Evolutionary conservation across 1,140 invertebrate species (phyloP), one percentile per base, ranked within the genome.

Genomic region (Plutomurus gul): DNA sequence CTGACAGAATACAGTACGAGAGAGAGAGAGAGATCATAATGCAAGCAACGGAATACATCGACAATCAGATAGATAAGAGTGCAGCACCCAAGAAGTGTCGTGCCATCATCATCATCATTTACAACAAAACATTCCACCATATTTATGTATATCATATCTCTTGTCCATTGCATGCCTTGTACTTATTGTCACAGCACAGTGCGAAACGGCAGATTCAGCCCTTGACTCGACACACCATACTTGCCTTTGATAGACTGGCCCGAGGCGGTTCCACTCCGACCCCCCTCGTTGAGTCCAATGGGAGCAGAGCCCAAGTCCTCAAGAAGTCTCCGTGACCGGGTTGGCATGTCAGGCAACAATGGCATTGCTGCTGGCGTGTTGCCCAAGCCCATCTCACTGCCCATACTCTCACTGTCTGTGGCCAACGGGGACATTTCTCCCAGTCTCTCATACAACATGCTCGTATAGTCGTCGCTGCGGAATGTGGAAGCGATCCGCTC

Each of bases 291-390:
- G 39, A 84, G 83, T 33, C 85, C 84, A 65, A 88, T 87, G 30
- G 90, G 89, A 71, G 88, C 88, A 79, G 88, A 89, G 37, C 89
- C 90, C 60, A 91, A 87, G 82, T 91, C 89, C 82, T 91, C 89
- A 37, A 91, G 86, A 37, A 91, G 87, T 81, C 89, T 90, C 39
- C 90, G 84, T 13, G 90, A 91, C 65, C 89, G 86, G 10, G 88
- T 89, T 39, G 89, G 90, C 87, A 91, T 90, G 84, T 91, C 91
- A 51, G 89, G 89, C 22, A 91, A 86, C 3, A 91, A 84, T 1
- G 90, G 90, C 90, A 91, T 91, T 8, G 90, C 90, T 10, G 90
- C 89, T 1, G 90, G 89, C 4, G 89, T 89, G 39, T 81, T 47
- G 1, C 49, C 76, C 30, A 79, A 13, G 10, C 76, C 56, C 80